These are phyloP conservation scores for Lampris megalopsis DNA, from an alignment of 2,113 vertebrate species.

Conservation along the genomic window DNA sequence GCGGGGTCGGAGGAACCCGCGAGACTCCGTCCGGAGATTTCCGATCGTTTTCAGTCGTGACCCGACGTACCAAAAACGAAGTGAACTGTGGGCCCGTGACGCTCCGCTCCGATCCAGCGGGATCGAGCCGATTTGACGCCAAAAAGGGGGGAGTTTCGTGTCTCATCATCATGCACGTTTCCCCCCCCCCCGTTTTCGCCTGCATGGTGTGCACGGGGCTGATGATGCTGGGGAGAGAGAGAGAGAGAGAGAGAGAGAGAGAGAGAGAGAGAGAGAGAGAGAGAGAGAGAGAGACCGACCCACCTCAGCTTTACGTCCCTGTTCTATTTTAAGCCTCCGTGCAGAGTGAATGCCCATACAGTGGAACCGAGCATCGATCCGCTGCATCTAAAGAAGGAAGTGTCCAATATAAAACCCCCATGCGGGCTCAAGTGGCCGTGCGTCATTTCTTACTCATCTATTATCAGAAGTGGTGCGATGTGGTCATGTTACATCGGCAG, in stretches of 20 bases:
- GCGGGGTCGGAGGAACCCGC: too few species aligned
- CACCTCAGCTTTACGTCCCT: slow-evolving; percentile 70
- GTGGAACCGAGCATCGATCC: slow-evolving; percentile 75
- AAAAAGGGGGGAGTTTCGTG: too few species aligned
- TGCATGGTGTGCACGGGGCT: slow-evolving; percentile 36
- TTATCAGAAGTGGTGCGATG: slow-evolving; percentile 33
- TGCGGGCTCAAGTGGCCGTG: slow-evolving; percentile 64
- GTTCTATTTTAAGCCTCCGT: slow-evolving; percentile 79
- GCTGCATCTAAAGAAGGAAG: slow-evolving; percentile 81
- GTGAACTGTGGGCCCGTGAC: too few species aligned
- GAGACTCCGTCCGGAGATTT: too few species aligned
- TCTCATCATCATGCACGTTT: too few species aligned
- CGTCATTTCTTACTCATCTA: slow-evolving; percentile 63
- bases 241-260: neutral
- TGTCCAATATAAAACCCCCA: slow-evolving; percentile 63
- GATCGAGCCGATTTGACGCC: too few species aligned
- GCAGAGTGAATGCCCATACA: slow-evolving; percentile 69
- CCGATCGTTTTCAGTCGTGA: too few species aligned
- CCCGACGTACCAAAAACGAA: too few species aligned
- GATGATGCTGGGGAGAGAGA: slow-evolving; percentile 1
- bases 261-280: slow-evolving; percentile 6
- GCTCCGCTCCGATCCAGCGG: too few species aligned
- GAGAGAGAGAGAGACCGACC: slow-evolving; percentile 56
- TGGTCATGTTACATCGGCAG: slow-evolving; percentile 44
- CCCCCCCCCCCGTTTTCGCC: slow-evolving; percentile 16